These are phyloP conservation scores for Ricordea florida DNA, from an alignment of 92 coral and sea anemone genomes.

Conservation along the genomic window DNA sequence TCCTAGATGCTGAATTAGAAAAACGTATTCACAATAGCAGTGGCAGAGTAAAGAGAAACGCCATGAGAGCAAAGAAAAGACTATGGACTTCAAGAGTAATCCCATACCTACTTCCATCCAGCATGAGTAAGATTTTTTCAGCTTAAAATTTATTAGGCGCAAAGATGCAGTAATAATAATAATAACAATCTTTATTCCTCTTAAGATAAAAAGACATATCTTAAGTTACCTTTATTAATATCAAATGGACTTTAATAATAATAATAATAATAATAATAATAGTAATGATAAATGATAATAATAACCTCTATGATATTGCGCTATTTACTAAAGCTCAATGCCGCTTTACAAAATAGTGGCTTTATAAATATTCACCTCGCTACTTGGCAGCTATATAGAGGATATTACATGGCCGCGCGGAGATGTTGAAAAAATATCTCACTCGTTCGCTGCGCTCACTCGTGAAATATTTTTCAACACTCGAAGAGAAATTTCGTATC, in stretches of 20 bases:
- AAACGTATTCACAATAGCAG: conserved; percentile 31
- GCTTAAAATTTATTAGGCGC: background rate
- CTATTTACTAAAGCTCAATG: background rate
- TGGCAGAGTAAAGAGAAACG: conserved; percentile 63
- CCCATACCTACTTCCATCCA: conserved; percentile 51
- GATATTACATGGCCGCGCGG: too few species aligned
- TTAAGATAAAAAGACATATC: background rate
- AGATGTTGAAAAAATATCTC: too few species aligned
- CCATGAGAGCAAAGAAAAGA: conserved; percentile 43
- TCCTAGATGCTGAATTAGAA: conserved; percentile 61
- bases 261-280: conserved; percentile 34
- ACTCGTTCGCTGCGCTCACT: too few species aligned
- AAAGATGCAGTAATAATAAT: background rate
- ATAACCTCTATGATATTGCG: background rate
- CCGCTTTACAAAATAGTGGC: too few species aligned
- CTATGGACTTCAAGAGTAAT: conserved; percentile 72
- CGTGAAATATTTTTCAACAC: too few species aligned
- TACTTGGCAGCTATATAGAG: too few species aligned
- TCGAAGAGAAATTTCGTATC: too few species aligned
- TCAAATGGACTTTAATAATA: background rate
- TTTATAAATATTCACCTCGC: too few species aligned
- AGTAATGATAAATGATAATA: conserved; percentile 3
- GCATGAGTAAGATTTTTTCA: conserved; percentile 51
- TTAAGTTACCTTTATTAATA: background rate
- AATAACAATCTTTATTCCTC: background rate